phyloP scores from a whole-genome alignment of 2,888 invertebrate genomes.

The Chymomyza amoena region DNA sequence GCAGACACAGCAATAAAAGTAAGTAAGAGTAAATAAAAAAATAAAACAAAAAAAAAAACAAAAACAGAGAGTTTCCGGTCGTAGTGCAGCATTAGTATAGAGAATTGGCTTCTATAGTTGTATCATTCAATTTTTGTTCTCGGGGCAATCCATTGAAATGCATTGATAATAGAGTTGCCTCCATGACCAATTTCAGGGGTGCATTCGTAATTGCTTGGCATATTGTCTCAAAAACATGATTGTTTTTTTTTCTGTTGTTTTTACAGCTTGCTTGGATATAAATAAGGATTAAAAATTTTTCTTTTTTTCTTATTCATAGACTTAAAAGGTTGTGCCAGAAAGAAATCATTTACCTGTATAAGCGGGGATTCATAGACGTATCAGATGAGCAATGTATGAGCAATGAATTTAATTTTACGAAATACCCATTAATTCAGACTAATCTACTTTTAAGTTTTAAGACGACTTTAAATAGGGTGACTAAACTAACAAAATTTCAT shows the following conservation, averaged over 20 bases:
- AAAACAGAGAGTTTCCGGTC: not conserved
- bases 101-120: not conserved
- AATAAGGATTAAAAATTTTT: too few relatives aligned
- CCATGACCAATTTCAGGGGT: not conserved
- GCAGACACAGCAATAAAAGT: slow-evolving; percentile 4
- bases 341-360: too few relatives aligned
- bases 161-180: not conserved
- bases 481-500: too few relatives aligned
- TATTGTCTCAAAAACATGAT: slow-evolving; percentile 64
- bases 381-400: too few relatives aligned
- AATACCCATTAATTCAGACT: too few relatives aligned
- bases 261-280: not conserved
- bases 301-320: too few relatives aligned
- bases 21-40: slow-evolving; percentile 1
- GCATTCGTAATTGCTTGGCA: slow-evolving; percentile 15
- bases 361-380: too few relatives aligned
- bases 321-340: too few relatives aligned
- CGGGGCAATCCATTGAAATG: slow-evolving; percentile 42
- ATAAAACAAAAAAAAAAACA: not conserved
- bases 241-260: slow-evolving; percentile 17
- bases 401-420: too few relatives aligned
- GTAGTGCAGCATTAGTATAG: not conserved
- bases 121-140: not conserved
- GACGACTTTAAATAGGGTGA: too few relatives aligned
- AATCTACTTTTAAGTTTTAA: too few relatives aligned